Evolutionary conservation across 2,113 vertebrate genomes (phyloP).

Genomic region (Zosterops pallidus): DNA sequence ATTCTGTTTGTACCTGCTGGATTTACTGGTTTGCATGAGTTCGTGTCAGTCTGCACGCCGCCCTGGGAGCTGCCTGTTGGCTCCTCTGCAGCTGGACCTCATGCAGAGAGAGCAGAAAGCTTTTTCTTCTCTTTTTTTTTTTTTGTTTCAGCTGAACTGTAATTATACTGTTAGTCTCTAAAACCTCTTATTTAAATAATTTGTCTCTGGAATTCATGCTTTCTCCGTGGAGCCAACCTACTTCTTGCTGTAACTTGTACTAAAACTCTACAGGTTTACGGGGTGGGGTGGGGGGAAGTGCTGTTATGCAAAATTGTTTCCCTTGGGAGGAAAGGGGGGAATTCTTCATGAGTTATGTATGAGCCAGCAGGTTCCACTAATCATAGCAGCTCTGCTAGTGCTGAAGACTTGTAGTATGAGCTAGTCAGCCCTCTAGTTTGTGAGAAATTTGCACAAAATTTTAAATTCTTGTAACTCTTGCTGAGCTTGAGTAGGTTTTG

Average conservation of each 20-base stretch:
- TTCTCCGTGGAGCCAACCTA: slow-evolving; percentile 20
- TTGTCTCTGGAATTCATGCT: slow-evolving; percentile 53
- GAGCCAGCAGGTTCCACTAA: slow-evolving; percentile 56
- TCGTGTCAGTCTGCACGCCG: neutral
- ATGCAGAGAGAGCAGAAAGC: slow-evolving; percentile 47
- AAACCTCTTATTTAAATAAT: slow-evolving; percentile 64
- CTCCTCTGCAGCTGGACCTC: slow-evolving; percentile 44
- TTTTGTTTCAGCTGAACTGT: slow-evolving; percentile 34
- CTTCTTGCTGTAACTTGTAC: slow-evolving; percentile 54
- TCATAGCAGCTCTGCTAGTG: neutral
- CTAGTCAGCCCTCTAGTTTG: slow-evolving; percentile 16
- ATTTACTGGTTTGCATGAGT: neutral
- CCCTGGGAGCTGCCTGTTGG: slow-evolving; percentile 14
- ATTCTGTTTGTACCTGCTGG: slow-evolving; percentile 4
- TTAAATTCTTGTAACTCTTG: neutral
- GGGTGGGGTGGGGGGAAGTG: neutral
- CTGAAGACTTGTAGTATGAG: neutral
- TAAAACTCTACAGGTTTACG: slow-evolving; percentile 26
- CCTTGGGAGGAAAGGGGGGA: slow-evolving; percentile 37
- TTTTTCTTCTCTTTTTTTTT: too few species aligned
- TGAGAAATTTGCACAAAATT: slow-evolving; percentile 19
- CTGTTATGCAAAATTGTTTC: slow-evolving; percentile 47
- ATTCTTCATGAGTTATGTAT: slow-evolving; percentile 53
- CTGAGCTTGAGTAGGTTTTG: neutral
- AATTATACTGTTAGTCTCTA: slow-evolving; percentile 63